Evolutionary conservation across 2,888 invertebrate species (phyloP), one percentile per base, ranked within the genome.

Genomic region (Cosmopolites sordidus): DNA sequence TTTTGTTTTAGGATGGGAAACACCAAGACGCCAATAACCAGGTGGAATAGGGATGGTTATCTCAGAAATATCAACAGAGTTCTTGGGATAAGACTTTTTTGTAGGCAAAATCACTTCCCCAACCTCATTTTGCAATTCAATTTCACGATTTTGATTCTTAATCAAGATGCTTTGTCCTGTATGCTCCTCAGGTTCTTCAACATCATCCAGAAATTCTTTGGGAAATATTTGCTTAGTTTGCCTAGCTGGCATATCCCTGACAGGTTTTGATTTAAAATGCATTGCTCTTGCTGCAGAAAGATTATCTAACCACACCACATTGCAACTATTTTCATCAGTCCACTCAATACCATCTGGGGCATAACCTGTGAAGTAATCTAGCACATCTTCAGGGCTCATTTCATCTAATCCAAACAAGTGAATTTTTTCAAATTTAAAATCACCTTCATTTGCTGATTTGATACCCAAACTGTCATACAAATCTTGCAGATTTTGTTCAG

Each of bases 291-390:
- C 81, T 27, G 83, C 78, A 0, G 79, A 76, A 15, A 77, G 64
- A 56, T 76, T 75, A 61, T 84, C 83, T 17, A 76, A 56, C 83
- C 83, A 86, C 1, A 83, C 76, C 1, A 84, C 78, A 69, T 84
- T 85, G 84, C 91, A 92, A 63, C 87, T 86, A 60, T 79, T 75
- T 67, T 88, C 86, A 75, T 86, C 85, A 53, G 91, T 82, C 89
- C 89, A 90, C 74, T 92, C 91, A 45, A 92, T 78, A 8, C 83
- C 83, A 9, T 82, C 75, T n/a, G 92, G 89, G 46, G 82, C 83
- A 70, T 84, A 88, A 60, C 85, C 84, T 69, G 82, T 79, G 68
- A 92, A 86, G 73, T 90, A 91, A 60, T 83, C 80, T 69, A 90
- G 86, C 44, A 92, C 80, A 70, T 92, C 89, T 68, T 83, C 81